A percentile compares a stretch with the other conserved stretches of the same genome.
Conservation (phyloP, 2,113 vertebrate genomes). For the Zosterops lateralis region DNA sequence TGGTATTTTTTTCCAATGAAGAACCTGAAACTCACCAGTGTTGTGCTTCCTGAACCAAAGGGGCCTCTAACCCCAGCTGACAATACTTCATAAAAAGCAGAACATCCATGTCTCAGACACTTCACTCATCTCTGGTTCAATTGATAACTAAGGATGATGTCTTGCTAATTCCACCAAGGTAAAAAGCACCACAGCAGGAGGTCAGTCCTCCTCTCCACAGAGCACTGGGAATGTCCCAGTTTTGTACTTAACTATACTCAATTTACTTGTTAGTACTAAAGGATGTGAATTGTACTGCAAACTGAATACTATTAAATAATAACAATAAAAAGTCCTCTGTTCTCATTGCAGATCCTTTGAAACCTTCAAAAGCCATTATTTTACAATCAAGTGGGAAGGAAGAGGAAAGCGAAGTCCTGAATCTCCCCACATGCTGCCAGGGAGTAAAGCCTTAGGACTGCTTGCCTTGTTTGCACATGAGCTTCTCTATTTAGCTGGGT, state of each 20-base stretch:
- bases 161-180: neutral
- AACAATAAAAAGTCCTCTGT: neutral
- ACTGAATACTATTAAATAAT: neutral
- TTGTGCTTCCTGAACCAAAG: neutral
- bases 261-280: neutral
- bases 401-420: neutral
- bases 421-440: fast-evolving
- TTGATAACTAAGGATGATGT: neutral
- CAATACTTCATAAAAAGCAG: neutral
- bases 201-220: neutral
- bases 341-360: neutral
- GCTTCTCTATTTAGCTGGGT: neutral
- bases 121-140: neutral
- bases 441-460: neutral
- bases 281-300: neutral
- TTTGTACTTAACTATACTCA: neutral
- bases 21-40: neutral
- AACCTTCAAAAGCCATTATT: neutral
- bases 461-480: neutral
- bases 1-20: neutral
- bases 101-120: neutral
- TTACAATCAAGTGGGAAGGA: neutral
- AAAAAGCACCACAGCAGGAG: neutral
- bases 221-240: neutral
- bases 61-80: neutral